Evolutionary conservation across 2,888 invertebrate genomes (phyloP), one percentile per base, ranked within the genome.

Genomic region (Emmelina monodactyla): DNA sequence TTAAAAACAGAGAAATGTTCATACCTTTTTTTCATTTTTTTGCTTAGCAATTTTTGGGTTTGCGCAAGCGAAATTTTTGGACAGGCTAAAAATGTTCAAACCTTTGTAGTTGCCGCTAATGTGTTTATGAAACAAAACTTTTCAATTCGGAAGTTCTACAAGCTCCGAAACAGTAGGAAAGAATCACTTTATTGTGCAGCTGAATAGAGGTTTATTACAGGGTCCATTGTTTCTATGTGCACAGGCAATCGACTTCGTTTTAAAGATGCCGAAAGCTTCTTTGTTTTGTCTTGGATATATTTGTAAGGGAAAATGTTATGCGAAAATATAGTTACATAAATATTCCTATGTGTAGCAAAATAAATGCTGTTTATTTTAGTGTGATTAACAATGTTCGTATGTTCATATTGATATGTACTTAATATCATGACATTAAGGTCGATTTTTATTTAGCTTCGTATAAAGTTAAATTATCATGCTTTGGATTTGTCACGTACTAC

Each of bases 81-180:
- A 57, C 64, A 61, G 50, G 43, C 43, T 46, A 47, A 43, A 42
- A 39, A 47, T 46, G 42, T 42, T 42, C n/a, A 3, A 19, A 16
- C 14, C 15, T 22, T 41, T 39, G 47, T 52, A 25, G 44, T 31
- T 34, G 69, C 75, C 78, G 76, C 71, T 71, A 73, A 75, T 72
- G 51, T 56, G 32, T 47, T 40, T 46, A 40, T 55, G 59, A 49
- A 58, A 62, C 55, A 56, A 38, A 33, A 40, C 58, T 58, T 58
- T 63, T 68, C 64, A 67, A 68, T 67, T 75, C 67, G 68, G 71
- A 67, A 69, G 69, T 73, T 65, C 62, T 72, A 69, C 70, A 71
- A 65, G 42, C 54, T 37, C 40, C 48, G 49, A 58, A 60, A 70
- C 78, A 69, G 76, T 76, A 76, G 78, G 70, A 65, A 58, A 44